A percentile compares a stretch with the other conserved stretches of the same genome.
phyloP scores from a whole-genome alignment of 2,113 vertebrate species.

The Amazona guildingii region DNA sequence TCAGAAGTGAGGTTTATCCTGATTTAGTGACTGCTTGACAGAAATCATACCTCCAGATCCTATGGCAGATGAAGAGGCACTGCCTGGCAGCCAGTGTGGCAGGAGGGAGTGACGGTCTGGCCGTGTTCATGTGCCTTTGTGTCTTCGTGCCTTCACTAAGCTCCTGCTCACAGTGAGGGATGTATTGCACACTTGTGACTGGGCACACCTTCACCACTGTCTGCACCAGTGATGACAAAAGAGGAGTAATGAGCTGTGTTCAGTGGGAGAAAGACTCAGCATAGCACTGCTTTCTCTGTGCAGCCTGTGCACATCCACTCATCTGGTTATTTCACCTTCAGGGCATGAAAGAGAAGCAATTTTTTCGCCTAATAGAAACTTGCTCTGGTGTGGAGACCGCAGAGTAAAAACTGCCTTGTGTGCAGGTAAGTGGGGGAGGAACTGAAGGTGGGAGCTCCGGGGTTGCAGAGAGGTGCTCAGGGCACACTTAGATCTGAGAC shows the following conservation, averaged over 20 bases:
- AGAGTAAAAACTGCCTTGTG: background rate
- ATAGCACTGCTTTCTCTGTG: background rate
- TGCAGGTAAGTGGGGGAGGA: background rate
- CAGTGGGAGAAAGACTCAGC: background rate
- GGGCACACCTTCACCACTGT: background rate
- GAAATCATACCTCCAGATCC: too few species aligned
- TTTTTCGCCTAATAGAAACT: background rate
- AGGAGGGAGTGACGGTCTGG: background rate
- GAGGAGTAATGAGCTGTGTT: background rate
- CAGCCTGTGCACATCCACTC: background rate
- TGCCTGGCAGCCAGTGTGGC: background rate
- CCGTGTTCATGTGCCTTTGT: background rate
- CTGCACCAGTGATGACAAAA: accelerated
- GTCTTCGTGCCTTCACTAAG: background rate
- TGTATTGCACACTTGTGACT: background rate
- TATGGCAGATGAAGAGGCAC: background rate
- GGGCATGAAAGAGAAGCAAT: background rate
- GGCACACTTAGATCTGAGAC: background rate
- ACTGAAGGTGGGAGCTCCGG: background rate
- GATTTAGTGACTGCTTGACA: too few species aligned
- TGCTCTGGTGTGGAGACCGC: background rate
- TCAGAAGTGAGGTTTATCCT: background rate
- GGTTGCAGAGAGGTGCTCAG: background rate
- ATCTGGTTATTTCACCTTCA: background rate
- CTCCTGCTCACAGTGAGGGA: background rate